Conservation (phyloP, 2,888 invertebrate genomes). For the Rhodophaea formosa region DNA sequence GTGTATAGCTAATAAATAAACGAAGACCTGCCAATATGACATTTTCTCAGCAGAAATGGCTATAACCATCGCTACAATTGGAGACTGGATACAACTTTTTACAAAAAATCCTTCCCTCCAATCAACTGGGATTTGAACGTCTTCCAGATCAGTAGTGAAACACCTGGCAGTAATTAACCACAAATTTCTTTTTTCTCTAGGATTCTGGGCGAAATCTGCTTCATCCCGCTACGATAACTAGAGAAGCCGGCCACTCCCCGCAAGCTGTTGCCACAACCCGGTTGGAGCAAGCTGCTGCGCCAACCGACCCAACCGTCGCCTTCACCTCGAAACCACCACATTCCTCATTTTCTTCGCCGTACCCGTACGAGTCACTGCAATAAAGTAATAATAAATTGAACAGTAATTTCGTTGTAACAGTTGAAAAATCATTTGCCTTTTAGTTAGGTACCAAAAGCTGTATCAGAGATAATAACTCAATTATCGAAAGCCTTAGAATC, state of each 20-base stretch:
- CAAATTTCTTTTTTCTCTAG: constrained; percentile 40
- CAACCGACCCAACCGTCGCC: constrained; percentile 27
- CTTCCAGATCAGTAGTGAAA: too few species aligned
- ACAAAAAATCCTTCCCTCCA: too few species aligned
- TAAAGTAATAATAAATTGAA: neutral
- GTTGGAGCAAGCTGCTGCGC: constrained; percentile 46
- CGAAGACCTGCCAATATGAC: too few species aligned
- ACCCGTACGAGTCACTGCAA: neutral
- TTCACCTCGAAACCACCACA: neutral
- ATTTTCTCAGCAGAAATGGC: too few species aligned
- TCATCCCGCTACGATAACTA: constrained; percentile 68
- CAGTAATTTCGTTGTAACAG: neutral
- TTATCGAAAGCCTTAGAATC: neutral
- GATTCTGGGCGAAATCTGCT: constrained; percentile 65
- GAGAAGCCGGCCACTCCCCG: constrained; percentile 38
- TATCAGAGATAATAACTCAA: neutral
- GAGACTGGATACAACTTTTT: too few species aligned
- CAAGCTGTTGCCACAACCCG: constrained; percentile 39
- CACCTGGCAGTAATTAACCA: too few species aligned
- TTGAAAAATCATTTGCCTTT: neutral
- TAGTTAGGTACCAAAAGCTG: neutral
- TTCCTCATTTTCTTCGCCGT: neutral
- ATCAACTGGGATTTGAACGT: too few species aligned
- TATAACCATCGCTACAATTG: too few species aligned
- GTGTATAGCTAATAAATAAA: too few species aligned